Percentiles rank a stretch among this genome's conserved stretches.
Evolutionary conservation across 2,797 vertebrate genomes (phyloP).

Genomic region (Pseudopleuronectes americanus): DNA sequence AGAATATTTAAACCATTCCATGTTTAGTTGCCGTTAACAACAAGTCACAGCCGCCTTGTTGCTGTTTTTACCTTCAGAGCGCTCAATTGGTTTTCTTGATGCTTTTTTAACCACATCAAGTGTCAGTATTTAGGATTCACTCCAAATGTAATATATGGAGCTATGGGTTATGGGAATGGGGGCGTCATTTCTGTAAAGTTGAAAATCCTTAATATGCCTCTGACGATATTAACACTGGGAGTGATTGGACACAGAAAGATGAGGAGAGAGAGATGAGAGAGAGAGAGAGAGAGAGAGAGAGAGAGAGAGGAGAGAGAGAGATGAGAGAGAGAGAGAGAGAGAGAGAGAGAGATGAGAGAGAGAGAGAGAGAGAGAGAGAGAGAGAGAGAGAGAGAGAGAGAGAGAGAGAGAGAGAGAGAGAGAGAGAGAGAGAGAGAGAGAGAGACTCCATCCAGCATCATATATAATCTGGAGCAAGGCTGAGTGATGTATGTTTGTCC

Average conservation of each 20-base stretch:
- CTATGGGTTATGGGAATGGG: slow-evolving; percentile 13
- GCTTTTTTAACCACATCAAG: slow-evolving; percentile 19
- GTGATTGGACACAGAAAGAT: slow-evolving; percentile 43
- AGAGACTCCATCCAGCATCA: slow-evolving; percentile 28
- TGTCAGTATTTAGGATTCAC: slow-evolving; percentile 30
- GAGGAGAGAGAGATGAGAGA: not conserved
- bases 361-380: not conserved
- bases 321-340: too few species aligned
- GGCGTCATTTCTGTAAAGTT: slow-evolving; percentile 13
- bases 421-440: not conserved
- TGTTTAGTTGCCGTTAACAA: slow-evolving; percentile 88
- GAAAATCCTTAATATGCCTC: slow-evolving; percentile 28
- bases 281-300: not conserved
- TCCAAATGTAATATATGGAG: slow-evolving; percentile 22
- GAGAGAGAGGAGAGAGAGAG: not conserved
- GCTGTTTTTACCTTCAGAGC: slow-evolving; percentile 29
- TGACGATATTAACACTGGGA: slow-evolving; percentile 34
- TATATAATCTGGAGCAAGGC: slow-evolving; percentile 53
- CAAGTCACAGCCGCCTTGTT: slow-evolving; percentile 59
- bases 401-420: not conserved
- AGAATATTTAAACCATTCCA: slow-evolving; percentile 88
- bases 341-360: not conserved
- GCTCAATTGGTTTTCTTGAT: slow-evolving; percentile 29
- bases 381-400: too few species aligned
- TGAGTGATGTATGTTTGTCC: slow-evolving; percentile 80